Evolutionary conservation across 1,140 invertebrate genomes (phyloP).

Genomic region (Helicoverpa zea): DNA sequence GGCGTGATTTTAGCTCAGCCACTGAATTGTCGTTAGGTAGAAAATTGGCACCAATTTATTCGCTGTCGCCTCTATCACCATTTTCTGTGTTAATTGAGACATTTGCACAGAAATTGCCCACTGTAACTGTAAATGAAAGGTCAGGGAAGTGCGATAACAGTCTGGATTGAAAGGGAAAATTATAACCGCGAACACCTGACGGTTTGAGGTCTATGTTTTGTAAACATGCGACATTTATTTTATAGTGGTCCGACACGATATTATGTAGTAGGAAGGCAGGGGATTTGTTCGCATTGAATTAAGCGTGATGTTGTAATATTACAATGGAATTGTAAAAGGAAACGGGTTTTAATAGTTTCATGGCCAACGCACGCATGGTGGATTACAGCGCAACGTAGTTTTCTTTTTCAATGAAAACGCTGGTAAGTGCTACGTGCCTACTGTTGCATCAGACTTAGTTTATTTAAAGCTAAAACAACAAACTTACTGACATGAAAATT

Average conservation of each 20-base stretch:
- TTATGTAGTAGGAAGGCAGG: neutral
- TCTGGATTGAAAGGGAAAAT: conserved; percentile 51
- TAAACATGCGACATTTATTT: conserved; percentile 43
- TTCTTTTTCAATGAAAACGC: too few species aligned
- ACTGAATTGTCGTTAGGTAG: conserved; percentile 72
- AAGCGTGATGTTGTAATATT: neutral
- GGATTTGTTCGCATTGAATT: neutral
- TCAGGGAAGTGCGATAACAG: conserved; percentile 59
- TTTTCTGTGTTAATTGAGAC: conserved; percentile 83
- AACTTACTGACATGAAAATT: too few species aligned
- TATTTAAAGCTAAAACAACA: too few species aligned
- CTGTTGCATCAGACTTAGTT: too few species aligned
- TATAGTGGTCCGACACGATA: neutral
- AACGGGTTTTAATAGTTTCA: too few species aligned
- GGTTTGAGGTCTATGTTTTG: conserved; percentile 38
- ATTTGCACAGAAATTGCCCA: conserved; percentile 80
- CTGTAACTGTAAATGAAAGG: conserved; percentile 65
- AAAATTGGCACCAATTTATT: conserved; percentile 79
- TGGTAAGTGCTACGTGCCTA: too few species aligned
- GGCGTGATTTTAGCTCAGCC: conserved; percentile 72
- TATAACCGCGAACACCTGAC: conserved; percentile 44
- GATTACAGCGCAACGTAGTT: too few species aligned
- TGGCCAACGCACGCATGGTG: too few species aligned
- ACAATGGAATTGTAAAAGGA: neutral
- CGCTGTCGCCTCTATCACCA: conserved; percentile 76